Conservation (phyloP, 2,113 vertebrate species). For the Clarias batrachus region DNA sequence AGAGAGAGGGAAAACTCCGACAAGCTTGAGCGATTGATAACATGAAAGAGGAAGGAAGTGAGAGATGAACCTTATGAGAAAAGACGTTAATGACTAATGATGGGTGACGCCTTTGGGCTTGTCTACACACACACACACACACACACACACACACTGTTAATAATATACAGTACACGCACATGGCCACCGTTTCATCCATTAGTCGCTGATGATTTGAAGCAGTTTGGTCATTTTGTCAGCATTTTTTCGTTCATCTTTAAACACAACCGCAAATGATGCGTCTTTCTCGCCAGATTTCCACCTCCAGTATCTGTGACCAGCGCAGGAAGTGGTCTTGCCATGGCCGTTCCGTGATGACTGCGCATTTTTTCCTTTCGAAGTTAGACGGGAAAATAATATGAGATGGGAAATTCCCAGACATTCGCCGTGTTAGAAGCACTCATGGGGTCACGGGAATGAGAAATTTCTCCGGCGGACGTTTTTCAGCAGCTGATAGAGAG, state of each 20-base stretch:
- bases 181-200: not conserved
- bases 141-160: not conserved
- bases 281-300: constrained; percentile 2
- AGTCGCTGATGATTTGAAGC: not conserved
- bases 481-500: constrained; percentile 69
- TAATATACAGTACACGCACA: not conserved
- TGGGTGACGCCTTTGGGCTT: not conserved
- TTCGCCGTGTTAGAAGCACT: constrained; percentile 51
- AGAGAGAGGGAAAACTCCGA: not conserved
- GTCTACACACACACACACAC: not conserved
- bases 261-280: not conserved
- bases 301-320: constrained; percentile 13
- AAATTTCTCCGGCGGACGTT: constrained; percentile 59
- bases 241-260: not conserved
- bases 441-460: constrained; percentile 52
- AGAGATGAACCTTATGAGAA: not conserved
- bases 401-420: constrained; percentile 54
- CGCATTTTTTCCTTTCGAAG: constrained; percentile 17
- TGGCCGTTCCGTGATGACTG: constrained; percentile 31
- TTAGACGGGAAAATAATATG: constrained; percentile 49
- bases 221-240: not conserved
- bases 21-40: constrained; percentile 21
- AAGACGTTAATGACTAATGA: not conserved
- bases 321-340: constrained; percentile 5
- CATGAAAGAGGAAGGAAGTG: not conserved